Base-by-base conservation (phyloP, 2,888 invertebrate genomes). In the Melieria crassipennis region DNA sequence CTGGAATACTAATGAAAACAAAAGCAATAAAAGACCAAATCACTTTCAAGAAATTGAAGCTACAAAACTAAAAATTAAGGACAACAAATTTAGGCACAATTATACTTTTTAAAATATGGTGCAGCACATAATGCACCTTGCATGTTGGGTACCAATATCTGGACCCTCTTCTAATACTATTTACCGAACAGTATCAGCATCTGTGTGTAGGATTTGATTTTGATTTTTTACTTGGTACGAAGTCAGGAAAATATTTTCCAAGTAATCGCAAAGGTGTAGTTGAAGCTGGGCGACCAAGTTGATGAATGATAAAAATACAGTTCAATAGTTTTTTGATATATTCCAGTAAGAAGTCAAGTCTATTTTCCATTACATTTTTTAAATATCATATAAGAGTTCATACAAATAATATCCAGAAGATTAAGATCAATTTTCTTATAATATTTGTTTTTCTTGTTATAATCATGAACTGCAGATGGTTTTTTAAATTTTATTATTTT, bases 91-190 rank as follows among this genome's bases (percentile, higher is more conserved):
- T 16, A 16, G 16, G 16, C 56, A 42, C 56, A 66, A 48, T 55
- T 52, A 55, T 66, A 66, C 7, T 66, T 55, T 48, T 66, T 66
- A 66, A 66, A 66, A 56, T 50, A 66, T 56, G 48, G n/a, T 52
- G 66, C 56, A 52, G 50, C 65, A 65, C 65, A 65, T 65, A 65
- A 48, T 48, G 65, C 65, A 66, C 55, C 66, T 66, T 66, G 66
- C 66, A 66, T 57, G 9, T 66, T 66, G 66, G 55, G 42, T 45
- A 67, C 46, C 58, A 67, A 67, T 58, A 67, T 56, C 3, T 50
- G 50, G 50, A 9, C 9, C 56, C 56, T 66, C 56, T 66, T 56
- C 43, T 57, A 66, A 7, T 55, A 66, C 56, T 66, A 45, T 43
- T 66, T 56, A 7, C 56, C 13, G 57, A 56, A 56, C 52, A 66